Evolutionary conservation across 2,113 vertebrate genomes (phyloP).

Genomic region (Melanostigma gelatinosum): DNA sequence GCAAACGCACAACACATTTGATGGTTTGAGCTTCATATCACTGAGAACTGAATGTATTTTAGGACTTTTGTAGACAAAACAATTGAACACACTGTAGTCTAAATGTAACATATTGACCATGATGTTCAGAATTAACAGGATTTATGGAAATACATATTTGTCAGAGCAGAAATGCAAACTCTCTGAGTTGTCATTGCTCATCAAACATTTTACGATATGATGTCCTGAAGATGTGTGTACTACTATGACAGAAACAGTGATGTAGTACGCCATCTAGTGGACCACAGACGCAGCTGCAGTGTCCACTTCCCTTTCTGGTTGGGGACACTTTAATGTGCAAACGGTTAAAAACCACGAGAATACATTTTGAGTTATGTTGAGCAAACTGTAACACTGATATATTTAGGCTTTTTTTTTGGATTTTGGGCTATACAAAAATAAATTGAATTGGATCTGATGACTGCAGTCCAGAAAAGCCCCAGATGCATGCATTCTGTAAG

Average conservation of each 20-base stretch:
- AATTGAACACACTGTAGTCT: not conserved
- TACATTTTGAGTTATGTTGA: not conserved
- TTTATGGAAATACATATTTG: not conserved
- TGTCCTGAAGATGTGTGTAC: no score
- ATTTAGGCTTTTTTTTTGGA: not conserved
- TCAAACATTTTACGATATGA: not conserved
- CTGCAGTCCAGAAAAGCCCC: conserved; percentile 11
- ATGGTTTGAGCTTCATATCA: no score
- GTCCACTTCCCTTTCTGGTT: no score
- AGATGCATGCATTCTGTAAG: conserved; percentile 7
- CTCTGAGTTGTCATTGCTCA: not conserved
- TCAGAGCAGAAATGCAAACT: not conserved
- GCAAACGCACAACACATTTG: no score
- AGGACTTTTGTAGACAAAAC: no score
- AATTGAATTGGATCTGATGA: no score
- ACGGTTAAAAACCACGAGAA: not conserved
- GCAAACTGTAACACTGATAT: not conserved
- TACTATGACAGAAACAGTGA: not conserved
- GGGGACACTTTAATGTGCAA: not conserved
- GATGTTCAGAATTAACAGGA: not conserved
- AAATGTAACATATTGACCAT: not conserved
- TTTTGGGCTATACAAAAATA: no score
- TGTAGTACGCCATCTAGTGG: conserved; percentile 63
- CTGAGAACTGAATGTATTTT: no score
- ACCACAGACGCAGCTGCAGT: not conserved